Base-by-base conservation (phyloP, 2,888 invertebrate genomes). In the Melinopterus prodromus region DNA sequence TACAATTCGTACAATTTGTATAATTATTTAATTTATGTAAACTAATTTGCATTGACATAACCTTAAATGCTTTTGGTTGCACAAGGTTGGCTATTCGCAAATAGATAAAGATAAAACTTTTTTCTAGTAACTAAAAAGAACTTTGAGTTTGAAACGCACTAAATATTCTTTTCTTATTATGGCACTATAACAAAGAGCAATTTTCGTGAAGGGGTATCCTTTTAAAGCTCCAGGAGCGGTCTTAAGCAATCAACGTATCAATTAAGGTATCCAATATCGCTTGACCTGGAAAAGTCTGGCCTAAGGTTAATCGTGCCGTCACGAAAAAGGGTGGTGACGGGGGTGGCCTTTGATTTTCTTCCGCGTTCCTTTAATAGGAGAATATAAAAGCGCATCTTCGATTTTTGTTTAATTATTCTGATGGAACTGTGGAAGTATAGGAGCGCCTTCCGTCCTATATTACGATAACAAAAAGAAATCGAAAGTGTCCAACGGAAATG, bases 181-280 rank as follows among this genome's bases (percentile, higher is more conserved):
- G n/a, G n/a, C n/a, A n/a, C n/a, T n/a, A n/a, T n/a, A n/a, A n/a
- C n/a, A n/a, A 26, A 26, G 26, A 26, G 2, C 26, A 1, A 26
- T 26, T 26, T 26, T 3, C 26, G 26, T 26, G 3, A 26, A 26
- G 2, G 26, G 5, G 53, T 38, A 6, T 38, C 6, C 9, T 9
- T 38, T 38, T 38, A 53, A 7, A 53, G 53, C 53, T 53, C 53
- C 53, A 3, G 53, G 1, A 12, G 53, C 12, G 9, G 53, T 53
- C 53, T 53, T 53, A 53, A 53, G 12, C 53, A 53, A 53, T 53
- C 53, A 53, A 53, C 2, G 3, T 53, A 53, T 53, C 53, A 53
- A 53, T 53, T 53, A 53, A 53, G 53, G 53, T 53, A 53, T 53
- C 53, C 53, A 53, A 53, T 53, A 53, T 53, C 53, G 53, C 53